These are phyloP conservation scores for Aleiodes alternator DNA, from an alignment of 2,888 invertebrate species.

Conservation along the genomic window DNA sequence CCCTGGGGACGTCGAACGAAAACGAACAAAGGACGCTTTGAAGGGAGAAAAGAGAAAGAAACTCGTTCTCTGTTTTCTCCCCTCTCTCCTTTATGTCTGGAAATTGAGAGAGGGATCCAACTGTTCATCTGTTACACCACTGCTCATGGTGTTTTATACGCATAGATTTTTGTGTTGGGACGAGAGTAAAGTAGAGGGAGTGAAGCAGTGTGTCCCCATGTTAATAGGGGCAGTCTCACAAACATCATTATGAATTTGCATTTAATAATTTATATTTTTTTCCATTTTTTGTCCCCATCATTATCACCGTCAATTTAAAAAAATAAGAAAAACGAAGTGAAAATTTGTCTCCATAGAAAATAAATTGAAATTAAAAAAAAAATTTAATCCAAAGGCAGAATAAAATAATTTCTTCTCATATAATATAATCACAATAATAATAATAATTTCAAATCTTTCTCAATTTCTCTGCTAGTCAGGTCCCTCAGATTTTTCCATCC, in stretches of 20 bases:
- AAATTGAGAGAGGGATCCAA: slow-evolving; percentile 30
- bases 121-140: slow-evolving; percentile 24
- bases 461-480: slow-evolving; percentile 47
- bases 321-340: background rate
- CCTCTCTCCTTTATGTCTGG: slow-evolving; percentile 27
- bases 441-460: slow-evolving; percentile 50
- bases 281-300: background rate
- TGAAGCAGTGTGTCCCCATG: background rate
- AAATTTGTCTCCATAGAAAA: background rate
- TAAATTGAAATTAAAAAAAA: slow-evolving; percentile 19
- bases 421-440: slow-evolving; percentile 39
- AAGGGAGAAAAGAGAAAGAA: slow-evolving; percentile 54
- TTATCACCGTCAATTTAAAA: background rate
- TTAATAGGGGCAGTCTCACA: too few species aligned
- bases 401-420: slow-evolving; percentile 27
- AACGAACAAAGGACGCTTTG: slow-evolving; percentile 68
- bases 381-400: background rate
- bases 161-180: slow-evolving; percentile 4
- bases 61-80: slow-evolving; percentile 37
- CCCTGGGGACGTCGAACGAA: slow-evolving; percentile 62
- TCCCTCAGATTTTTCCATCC: slow-evolving; percentile 40
- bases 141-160: slow-evolving; percentile 19
- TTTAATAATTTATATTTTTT: background rate
- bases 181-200: too few species aligned
- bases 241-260: background rate